Evolutionary conservation across 2,113 vertebrate species (phyloP), one percentile per base, ranked within the genome.

Genomic region (Cervus canadensis): DNA sequence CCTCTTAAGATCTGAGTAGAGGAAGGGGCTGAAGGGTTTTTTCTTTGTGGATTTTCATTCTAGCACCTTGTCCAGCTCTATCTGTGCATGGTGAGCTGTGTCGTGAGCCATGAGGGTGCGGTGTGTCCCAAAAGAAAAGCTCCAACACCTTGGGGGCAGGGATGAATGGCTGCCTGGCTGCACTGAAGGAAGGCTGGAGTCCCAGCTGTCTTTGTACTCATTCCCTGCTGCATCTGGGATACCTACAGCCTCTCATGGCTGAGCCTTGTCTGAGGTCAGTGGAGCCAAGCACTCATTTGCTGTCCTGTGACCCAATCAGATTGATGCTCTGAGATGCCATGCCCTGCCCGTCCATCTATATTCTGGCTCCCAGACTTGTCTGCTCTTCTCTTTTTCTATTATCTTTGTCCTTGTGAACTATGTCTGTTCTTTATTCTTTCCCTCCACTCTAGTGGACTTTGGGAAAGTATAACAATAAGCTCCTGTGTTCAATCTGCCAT

Each of bases 41-140:
- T 14, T 16, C 28, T 26, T 40, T 43, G 19, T 12, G 88, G 85
- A 64, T 1, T 11, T 91, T 4, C 9, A n/a, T 57, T 16, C 36
- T 11, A 36, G 33, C 0, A 0, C 14, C n/a, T 3, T 33, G 25
- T 56, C 7, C 10, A 3, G 12, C 3, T 36, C 54, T 28, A 2
- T 9, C n/a, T 43, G 7, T 13, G 25, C 28, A 2, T 0, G 3
- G 14, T 23, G n/a, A 40, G 1, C 23, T 54, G 3, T 19, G 60
- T 14, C 19, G 15, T 57, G n/a, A 40, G 52, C 9, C 48, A 57
- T 0, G 0, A 6, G 40, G 57, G 40, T 21, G 5, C 50, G 28
- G n/a, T 3, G 16, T 4, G 71, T 40, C n/a, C 7, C 33, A 3
- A 48, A 59, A 60, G n/a, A 40, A 33, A 83, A 50, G n/a, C n/a